Conservation (phyloP, 2,797 vertebrate genomes). For the Novumbra hubbsi region DNA sequence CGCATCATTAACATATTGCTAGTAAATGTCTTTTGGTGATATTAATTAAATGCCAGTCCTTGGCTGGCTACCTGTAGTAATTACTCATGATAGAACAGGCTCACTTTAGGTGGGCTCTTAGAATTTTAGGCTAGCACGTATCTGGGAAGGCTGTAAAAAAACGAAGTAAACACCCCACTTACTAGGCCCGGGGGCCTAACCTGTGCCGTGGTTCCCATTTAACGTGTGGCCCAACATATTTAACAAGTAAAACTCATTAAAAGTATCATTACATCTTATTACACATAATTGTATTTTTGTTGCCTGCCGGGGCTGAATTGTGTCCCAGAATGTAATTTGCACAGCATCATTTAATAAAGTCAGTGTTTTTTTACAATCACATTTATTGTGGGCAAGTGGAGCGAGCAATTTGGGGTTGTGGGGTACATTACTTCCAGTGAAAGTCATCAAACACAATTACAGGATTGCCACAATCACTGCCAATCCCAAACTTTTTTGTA, state of each 20-base stretch:
- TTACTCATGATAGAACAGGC: constrained; percentile 25
- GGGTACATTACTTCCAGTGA: constrained; percentile 48
- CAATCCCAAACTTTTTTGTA: constrained; percentile 27
- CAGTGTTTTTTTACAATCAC: constrained; percentile 48
- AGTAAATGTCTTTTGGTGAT: constrained; percentile 50
- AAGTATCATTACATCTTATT: not conserved
- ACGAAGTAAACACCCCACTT: constrained; percentile 5
- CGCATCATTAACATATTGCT: constrained; percentile 63
- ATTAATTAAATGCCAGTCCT: constrained; percentile 46
- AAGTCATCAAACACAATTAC: constrained; percentile 50
- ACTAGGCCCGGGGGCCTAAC: not conserved
- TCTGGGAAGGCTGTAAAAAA: not conserved
- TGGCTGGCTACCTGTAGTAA: constrained; percentile 24
- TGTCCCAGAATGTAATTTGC: not conserved
- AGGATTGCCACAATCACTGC: constrained; percentile 33
- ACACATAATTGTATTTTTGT: not conserved
- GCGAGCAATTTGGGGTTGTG: constrained; percentile 38
- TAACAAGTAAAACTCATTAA: not conserved
- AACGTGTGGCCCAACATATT: not conserved
- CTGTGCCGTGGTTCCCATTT: not conserved
- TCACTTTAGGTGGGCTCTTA: not conserved
- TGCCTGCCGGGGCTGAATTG: not conserved
- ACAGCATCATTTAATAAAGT: not conserved
- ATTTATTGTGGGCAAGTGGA: constrained; percentile 46
- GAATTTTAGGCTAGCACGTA: not conserved